Evolutionary conservation across 2,797 vertebrate genomes (phyloP).

Genomic region (Sebastiscus albofasciatus): DNA sequence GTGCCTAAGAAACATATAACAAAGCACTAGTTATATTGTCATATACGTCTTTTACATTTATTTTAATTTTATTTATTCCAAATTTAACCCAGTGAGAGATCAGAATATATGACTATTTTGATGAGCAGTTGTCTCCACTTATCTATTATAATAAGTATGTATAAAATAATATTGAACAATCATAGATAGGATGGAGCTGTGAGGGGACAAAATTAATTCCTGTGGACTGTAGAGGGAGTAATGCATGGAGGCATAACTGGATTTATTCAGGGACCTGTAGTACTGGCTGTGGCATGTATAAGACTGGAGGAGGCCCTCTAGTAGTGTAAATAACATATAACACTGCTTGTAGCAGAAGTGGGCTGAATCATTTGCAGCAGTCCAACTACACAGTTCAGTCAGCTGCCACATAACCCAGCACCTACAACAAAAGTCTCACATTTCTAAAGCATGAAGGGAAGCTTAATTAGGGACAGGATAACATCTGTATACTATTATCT

Average conservation of each 20-base stretch:
- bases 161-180: not conserved
- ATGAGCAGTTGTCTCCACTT: not conserved
- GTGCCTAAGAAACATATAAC: too few relatives aligned
- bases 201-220: not conserved
- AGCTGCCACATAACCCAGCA: too few relatives aligned
- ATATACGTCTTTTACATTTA: not conserved
- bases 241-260: not conserved
- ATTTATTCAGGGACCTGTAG: not conserved
- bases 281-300: not conserved
- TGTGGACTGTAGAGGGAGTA: not conserved
- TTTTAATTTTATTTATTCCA: not conserved
- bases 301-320: constrained; percentile 34
- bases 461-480: too few relatives aligned
- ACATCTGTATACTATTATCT: too few relatives aligned
- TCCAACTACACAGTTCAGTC: too few relatives aligned
- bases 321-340: constrained; percentile 3
- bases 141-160: not conserved
- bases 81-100: not conserved
- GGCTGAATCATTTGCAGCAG: too few relatives aligned
- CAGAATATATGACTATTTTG: not conserved
- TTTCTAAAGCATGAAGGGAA: too few relatives aligned
- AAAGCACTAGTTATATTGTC: too few relatives aligned
- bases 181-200: not conserved
- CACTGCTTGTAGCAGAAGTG: too few relatives aligned
- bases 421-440: too few relatives aligned